These are phyloP conservation scores for Pediacus dermestoides DNA, from an alignment of 2,888 invertebrate species.

Conservation along the genomic window DNA sequence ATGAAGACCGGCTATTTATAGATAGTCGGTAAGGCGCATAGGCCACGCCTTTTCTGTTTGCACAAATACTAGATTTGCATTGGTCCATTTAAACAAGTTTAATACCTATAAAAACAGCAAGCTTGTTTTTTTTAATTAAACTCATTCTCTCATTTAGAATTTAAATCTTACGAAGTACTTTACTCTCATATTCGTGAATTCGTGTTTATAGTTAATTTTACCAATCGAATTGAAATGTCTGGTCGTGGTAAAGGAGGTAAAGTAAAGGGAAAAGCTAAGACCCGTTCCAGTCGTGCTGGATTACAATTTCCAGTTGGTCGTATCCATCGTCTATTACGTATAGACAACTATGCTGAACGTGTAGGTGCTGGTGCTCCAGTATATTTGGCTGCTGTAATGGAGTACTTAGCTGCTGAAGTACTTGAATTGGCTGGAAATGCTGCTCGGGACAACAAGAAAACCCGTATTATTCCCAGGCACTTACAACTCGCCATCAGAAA, in stretches of 20 bases:
- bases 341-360: conserved; percentile 61
- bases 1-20: no score
- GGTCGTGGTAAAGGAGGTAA: conserved; percentile 35
- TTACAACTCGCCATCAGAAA: conserved; percentile 75
- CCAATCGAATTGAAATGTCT: no score
- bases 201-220: no score
- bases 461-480: conserved; percentile 73
- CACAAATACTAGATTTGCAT: no score
- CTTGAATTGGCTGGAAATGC: conserved; percentile 65
- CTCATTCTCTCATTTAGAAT: no score
- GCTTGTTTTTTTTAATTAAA: no score
- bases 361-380: conserved; percentile 57
- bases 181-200: no score
- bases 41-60: no score
- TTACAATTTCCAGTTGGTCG: conserved; percentile 55
- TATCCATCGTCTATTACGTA: conserved; percentile 55
- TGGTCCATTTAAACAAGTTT: no score
- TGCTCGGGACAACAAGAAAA: conserved; percentile 66
- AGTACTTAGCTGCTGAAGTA: conserved; percentile 68
- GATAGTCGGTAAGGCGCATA: no score
- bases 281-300: conserved; percentile 52
- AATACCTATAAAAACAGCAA: no score
- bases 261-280: conserved; percentile 41
- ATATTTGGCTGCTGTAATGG: conserved; percentile 59
- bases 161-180: no score